Evolutionary conservation across 2,113 vertebrate species (phyloP).

Genomic region (Apteryx owenii): DNA sequence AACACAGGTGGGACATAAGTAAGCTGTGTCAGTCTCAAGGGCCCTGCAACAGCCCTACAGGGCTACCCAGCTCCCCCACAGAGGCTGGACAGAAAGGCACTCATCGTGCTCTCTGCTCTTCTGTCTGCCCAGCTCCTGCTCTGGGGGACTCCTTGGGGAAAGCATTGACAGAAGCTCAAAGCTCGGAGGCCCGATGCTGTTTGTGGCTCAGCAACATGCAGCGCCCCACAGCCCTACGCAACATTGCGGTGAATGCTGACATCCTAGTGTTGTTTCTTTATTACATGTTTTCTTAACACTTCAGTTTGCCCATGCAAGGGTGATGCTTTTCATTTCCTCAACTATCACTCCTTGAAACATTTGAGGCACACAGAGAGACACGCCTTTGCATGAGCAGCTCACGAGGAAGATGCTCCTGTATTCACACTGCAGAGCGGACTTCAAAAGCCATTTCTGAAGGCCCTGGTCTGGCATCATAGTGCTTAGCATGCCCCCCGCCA

Average conservation of each 20-base stretch:
- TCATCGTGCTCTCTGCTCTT: not conserved
- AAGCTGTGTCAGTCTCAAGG: not conserved
- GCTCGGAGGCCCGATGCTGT: not conserved
- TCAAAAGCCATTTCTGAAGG: not conserved
- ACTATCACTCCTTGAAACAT: not conserved
- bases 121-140: not conserved
- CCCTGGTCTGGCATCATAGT: not conserved
- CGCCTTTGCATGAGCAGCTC: not conserved
- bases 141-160: not conserved
- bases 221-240: not conserved
- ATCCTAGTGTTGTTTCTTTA: not conserved
- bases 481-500: not conserved
- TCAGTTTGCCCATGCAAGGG: not conserved
- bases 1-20: not conserved
- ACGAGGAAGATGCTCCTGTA: not conserved
- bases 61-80: not conserved
- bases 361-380: fast-evolving
- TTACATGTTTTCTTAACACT: not conserved
- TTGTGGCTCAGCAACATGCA: not conserved
- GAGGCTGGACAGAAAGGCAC: not conserved
- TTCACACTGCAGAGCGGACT: not conserved
- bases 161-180: not conserved
- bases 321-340: not conserved
- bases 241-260: not conserved
- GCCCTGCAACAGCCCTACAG: not conserved